Evolutionary conservation across 2,888 invertebrate species (phyloP), one percentile per base, ranked within the genome.

Genomic region (Orchesella flavescens): DNA sequence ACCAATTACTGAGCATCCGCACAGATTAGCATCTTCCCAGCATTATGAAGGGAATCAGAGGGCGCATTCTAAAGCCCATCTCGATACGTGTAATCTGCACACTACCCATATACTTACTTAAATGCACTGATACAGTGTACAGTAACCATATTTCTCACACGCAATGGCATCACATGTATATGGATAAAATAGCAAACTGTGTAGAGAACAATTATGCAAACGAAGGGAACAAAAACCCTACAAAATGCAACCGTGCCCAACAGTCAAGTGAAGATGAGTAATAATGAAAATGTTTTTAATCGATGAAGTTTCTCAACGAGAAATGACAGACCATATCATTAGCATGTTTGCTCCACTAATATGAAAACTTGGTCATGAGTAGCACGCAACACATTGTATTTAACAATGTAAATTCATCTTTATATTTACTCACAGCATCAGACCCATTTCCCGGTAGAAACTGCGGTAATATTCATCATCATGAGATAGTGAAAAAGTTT

Each of bases 21-120:
- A 69, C 9, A 82, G 82, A 82, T 82, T 76, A 76, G 24, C n/a
- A 82, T 82, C 82, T 82, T 82, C 82, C 76, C 71, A 76, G 49
- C 43, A 46, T 23, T 34, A 34, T 34, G 34, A 34, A 34, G 34
- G 34, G 34, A 34, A 34, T 34, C 2, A 49, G n/a, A 49, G 24
- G 24, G 24, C 10, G 63, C 63, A 24, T 63, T 15, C 7, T 4
- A 63, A 24, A 24, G 3, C 19, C 12, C 5, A 59, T 19, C 19
- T 59, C 10, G 3, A 59, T 17, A 17, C 12, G 1, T 19, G 23
- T 19, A 12, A 59, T 59, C 63, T 21, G 1, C 24, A 63, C n/a
- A 49, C n/a, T 10, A 49, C n/a, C 10, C 49, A 49, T 49, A 10
- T 49, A 10, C 49, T 12, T 15, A 49, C 12, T 49, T 15, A 49